Evolutionary conservation across 2,113 vertebrate species (phyloP).

Genomic region (Leucopternis melanops): DNA sequence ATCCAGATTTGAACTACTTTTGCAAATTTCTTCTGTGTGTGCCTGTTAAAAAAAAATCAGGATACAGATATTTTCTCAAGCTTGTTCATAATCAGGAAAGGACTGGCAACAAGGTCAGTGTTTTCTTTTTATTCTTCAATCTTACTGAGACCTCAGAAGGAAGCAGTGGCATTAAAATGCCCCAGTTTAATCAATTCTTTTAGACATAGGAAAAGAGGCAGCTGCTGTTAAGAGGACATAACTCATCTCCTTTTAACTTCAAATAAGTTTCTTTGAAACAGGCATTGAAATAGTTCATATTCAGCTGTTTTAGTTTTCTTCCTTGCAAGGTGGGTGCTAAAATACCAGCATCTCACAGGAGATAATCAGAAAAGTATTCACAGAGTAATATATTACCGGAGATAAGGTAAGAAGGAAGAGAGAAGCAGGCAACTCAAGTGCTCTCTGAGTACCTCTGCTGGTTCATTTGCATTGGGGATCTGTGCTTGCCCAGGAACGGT

Average conservation of each 20-base stretch:
- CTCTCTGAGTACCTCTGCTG: background rate
- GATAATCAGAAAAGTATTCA: background rate
- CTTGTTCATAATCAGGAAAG: background rate
- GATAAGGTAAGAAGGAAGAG: background rate
- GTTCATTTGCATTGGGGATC: no score
- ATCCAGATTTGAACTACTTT: background rate
- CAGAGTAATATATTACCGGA: background rate
- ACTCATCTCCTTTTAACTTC: background rate
- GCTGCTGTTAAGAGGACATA: background rate
- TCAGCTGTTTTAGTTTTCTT: background rate
- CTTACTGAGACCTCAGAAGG: background rate
- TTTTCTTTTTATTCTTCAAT: background rate
- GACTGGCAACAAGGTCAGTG: background rate
- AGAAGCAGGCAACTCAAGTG: background rate
- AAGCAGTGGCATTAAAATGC: background rate
- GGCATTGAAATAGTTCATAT: background rate
- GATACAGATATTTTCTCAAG: background rate
- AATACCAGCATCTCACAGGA: background rate
- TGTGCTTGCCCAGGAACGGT: no score
- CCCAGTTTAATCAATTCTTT: background rate
- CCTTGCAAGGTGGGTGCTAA: background rate
- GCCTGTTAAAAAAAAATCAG: background rate
- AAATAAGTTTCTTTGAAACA: background rate
- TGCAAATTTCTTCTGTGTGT: rapidly evolving
- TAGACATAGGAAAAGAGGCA: background rate